These are phyloP conservation scores for Diplogasteroides magnus DNA, from an alignment of 1,140 invertebrate species.

Conservation along the genomic window DNA sequence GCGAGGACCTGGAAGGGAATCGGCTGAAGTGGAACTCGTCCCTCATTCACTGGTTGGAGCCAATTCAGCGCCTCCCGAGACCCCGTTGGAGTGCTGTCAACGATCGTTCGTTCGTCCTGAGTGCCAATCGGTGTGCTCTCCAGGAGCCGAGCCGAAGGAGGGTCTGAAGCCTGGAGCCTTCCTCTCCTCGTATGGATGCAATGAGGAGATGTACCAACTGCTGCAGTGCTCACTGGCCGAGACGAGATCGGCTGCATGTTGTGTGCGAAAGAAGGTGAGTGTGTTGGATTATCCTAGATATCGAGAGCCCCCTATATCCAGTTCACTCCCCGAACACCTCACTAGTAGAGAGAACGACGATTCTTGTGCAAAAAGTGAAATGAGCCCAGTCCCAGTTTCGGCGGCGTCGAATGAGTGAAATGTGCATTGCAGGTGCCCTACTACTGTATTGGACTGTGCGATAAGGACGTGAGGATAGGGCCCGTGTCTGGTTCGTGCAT, in stretches of 20 bases:
- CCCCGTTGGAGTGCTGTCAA: conserved; percentile 12
- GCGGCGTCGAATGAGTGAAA: neutral
- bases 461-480: neutral
- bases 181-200: conserved; percentile 3
- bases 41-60: neutral
- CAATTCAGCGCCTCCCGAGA: conserved; percentile 13
- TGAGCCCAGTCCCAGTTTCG: too few species aligned
- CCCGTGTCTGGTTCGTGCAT: too few species aligned
- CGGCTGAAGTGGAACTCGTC: neutral
- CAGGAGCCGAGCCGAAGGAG: neutral
- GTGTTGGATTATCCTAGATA: too few species aligned
- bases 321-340: too few species aligned
- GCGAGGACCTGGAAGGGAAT: neutral
- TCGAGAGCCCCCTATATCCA: too few species aligned
- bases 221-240: conserved; percentile 8
- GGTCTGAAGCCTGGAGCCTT: neutral
- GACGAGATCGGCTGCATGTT: conserved; percentile 9
- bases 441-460: conserved; percentile 18
- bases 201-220: conserved; percentile 12
- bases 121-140: conserved; percentile 7
- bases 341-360: too few species aligned
- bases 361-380: too few species aligned
- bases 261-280: conserved; percentile 5
- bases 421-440: conserved; percentile 12
- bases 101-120: neutral